Evolutionary conservation across 2,888 invertebrate genomes (phyloP), one percentile per base, ranked within the genome.

Genomic region (Leuctra nigra): DNA sequence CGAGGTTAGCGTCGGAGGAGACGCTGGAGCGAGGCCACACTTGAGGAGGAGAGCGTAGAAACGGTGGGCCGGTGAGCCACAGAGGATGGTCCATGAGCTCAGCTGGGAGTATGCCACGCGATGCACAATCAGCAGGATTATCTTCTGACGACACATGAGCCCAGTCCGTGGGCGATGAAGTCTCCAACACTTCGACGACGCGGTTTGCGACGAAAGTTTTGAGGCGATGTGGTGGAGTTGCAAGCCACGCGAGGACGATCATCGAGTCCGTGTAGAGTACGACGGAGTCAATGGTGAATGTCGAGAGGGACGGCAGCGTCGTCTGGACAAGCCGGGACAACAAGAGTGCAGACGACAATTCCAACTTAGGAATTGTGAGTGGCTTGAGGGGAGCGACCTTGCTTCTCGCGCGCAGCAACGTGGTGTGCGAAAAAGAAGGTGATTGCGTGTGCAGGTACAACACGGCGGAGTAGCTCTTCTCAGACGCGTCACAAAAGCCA

Each of bases 41-140:
- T n/a, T n/a, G n/a, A n/a, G n/a, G n/a, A n/a, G n/a, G n/a, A n/a
- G n/a, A n/a, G n/a, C n/a, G n/a, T n/a, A n/a, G n/a, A n/a, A 36
- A 36, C 13, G 36, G 36, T 4, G 63, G 64, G 2, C 66, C 65
- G 2, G 56, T 39, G 65, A 63, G 64, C 63, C 63, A 65, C n/a
- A 66, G 52, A 0, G 35, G n/a, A 38, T 62, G 61, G 1, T 52
- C 25, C 9, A 55, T 2, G 1, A 64, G 54, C 39, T 64, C 63
- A 1, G 29, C 13, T 0, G 61, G 58, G 1, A 56, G 16, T 1
- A 64, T 33, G 13, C 68, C 68, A 35, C 68, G 46, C 0, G 67
- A 68, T 1, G 66, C 61, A 11, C 64, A 62, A 55, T 68, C 67
- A n/a, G 67, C 66, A 0, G 68, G 66, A 54, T 69, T 69, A 4